Evolutionary conservation across 2,797 vertebrate genomes (phyloP), one percentile per base, ranked within the genome.

Genomic region (Dipus sagitta): DNA sequence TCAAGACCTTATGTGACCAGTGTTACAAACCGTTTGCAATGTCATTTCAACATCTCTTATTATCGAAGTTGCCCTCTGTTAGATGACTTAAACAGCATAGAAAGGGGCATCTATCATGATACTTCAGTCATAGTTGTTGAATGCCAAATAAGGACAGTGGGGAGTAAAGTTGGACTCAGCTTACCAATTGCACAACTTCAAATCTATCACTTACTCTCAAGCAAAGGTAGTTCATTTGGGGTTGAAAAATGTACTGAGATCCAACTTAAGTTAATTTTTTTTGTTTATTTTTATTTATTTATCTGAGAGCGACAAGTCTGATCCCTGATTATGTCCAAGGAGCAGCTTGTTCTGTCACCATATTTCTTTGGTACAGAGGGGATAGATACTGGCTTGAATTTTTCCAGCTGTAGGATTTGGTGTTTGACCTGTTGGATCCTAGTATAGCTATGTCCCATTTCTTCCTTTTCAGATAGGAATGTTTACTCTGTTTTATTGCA

Each of bases 61-160:
- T 32, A 12, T 86, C 30, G 64, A 74, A 85, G 81, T 74, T 91
- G 23, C 24, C 32, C n/a, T 88, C 54, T 17, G 30, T 28, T 24
- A 9, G 3, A 14, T 77, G 38, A 38, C 38, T 38, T 58, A 15
- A 15, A 67, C 77, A 34, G 17, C 54, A 54, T 3, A 81, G 47
- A 60, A n/a, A 82, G 68, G 64, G 18, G 38, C 76, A 60, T 62
- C n/a, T 67, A 18, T 23, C 34, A 68, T 13, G 77, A 12, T 72
- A 62, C 67, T 21, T 90, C 54, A 93, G 70, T 30, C 42, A 30
- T 88, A 30, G 30, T 32, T 82, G 85, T 67, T 42, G 93, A 77
- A 71, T 72, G 38, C 3, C 64, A 88, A 13, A 12, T 82, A 77
- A 88, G 42, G 23, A 67, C 4, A 6, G 0, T 2, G 54, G 47